These are phyloP conservation scores for Chiroxiphia lanceolata DNA, from an alignment of 2,797 vertebrate species.

Conservation along the genomic window DNA sequence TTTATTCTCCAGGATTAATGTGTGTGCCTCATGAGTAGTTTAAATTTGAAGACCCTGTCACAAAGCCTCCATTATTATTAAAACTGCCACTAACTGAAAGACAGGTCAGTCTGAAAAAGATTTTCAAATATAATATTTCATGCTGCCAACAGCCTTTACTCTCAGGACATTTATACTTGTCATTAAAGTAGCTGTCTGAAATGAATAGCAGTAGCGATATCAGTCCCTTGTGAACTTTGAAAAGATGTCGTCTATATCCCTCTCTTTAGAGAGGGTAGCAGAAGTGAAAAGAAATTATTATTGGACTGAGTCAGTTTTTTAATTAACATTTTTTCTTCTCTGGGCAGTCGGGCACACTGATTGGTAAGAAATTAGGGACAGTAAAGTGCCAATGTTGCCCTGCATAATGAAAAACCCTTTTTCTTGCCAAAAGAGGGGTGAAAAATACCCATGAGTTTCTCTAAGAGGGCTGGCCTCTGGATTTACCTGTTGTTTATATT, in stretches of 20 bases:
- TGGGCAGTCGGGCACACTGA: neutral
- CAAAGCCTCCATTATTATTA: neutral
- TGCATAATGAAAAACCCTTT: neutral
- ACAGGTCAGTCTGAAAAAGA: neutral
- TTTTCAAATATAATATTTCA: neutral
- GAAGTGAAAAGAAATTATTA: neutral
- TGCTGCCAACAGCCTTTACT: neutral
- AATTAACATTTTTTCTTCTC: neutral
- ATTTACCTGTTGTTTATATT: neutral
- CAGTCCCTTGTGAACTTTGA: neutral
- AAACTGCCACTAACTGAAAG: constrained; percentile 15
- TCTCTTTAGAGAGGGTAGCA: neutral
- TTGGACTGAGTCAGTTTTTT: neutral
- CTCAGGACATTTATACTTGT: neutral
- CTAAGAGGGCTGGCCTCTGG: neutral
- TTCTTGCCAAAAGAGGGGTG: neutral
- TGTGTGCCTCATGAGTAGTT: neutral
- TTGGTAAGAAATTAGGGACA: neutral
- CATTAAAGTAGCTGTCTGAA: neutral
- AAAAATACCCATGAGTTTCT: neutral
- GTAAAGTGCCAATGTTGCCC: neutral
- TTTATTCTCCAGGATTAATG: constrained; percentile 16
- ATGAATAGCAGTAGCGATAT: neutral
- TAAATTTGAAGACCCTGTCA: constrained; percentile 17
- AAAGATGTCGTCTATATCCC: neutral